Percentiles rank a stretch among this genome's conserved stretches.
Evolutionary conservation across 2,113 vertebrate genomes (phyloP).

Genomic region (Crocuta crocuta): DNA sequence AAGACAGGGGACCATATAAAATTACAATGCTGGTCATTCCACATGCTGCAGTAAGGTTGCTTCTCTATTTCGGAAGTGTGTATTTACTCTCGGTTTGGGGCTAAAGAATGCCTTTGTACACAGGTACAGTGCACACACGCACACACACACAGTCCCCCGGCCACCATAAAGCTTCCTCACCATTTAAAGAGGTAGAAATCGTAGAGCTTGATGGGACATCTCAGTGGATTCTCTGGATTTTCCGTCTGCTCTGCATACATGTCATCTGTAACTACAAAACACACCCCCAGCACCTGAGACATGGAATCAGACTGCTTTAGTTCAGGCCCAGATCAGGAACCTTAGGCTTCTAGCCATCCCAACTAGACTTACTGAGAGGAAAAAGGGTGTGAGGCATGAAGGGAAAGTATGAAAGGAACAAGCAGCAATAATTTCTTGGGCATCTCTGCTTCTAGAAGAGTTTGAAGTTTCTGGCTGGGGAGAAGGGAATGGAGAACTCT

Average conservation of each 20-base stretch:
- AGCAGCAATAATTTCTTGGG: not conserved
- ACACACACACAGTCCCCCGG: not conserved
- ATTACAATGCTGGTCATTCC: not conserved
- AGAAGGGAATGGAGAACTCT: constrained; percentile 32
- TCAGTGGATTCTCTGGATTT: constrained; percentile 97
- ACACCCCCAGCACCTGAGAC: constrained; percentile 65
- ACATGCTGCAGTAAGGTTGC: not conserved
- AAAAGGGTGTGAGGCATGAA: not conserved
- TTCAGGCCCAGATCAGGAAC: constrained; percentile 32
- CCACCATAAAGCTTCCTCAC: constrained; percentile 86
- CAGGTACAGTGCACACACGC: not conserved
- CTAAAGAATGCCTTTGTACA: not conserved
- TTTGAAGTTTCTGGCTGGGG: not conserved
- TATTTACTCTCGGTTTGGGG: not conserved
- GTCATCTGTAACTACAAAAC: constrained; percentile 95
- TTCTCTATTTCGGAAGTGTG: not conserved
- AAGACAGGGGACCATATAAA: not conserved
- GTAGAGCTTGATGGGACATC: constrained; percentile 99
- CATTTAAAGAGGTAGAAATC: constrained; percentile 99
- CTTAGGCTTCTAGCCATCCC: not conserved
- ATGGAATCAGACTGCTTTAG: constrained; percentile 25
- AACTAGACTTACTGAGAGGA: not conserved
- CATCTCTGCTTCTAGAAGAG: not conserved
- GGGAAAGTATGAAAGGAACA: not conserved
- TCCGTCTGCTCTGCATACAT: constrained; percentile 98